These are phyloP conservation scores for Porites lutea DNA, from an alignment of 64 coral and sea anemone genomes.

Conservation along the genomic window DNA sequence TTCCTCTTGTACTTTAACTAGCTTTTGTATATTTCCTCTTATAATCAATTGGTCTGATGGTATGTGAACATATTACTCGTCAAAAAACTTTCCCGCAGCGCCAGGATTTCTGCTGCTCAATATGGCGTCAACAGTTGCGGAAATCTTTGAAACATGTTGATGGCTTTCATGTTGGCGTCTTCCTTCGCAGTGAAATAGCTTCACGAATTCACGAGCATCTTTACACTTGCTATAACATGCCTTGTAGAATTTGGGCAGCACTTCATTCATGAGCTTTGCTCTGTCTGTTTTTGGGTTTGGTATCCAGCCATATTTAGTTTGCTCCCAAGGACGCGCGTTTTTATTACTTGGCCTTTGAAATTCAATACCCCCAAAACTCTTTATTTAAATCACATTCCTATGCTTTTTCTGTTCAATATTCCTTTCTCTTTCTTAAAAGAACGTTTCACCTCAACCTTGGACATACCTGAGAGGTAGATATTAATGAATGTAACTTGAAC, in stretches of 20 bases:
- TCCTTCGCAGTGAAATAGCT: slow-evolving; percentile 66
- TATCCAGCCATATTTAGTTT: slow-evolving; percentile 72
- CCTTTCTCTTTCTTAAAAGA: slow-evolving; percentile 28
- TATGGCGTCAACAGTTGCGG: slow-evolving; percentile 47
- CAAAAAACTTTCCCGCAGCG: slow-evolving; percentile 61
- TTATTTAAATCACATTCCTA: neutral
- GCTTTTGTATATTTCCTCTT: slow-evolving; percentile 72
- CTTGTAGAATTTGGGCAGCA: slow-evolving; percentile 70
- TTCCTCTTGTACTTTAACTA: slow-evolving; percentile 69
- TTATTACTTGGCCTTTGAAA: slow-evolving; percentile 59
- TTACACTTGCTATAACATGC: slow-evolving; percentile 59
- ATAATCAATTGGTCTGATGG: slow-evolving; percentile 54
- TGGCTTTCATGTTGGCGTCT: slow-evolving; percentile 59
- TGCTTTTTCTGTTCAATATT: neutral
- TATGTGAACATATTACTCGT: slow-evolving; percentile 59
- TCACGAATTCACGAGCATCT: slow-evolving; percentile 70
- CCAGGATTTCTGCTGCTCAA: slow-evolving; percentile 53
- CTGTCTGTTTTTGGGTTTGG: slow-evolving; percentile 51
- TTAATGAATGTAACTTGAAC: neutral
- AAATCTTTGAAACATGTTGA: slow-evolving; percentile 45
- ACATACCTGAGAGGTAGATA: slow-evolving; percentile 32
- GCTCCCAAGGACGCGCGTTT: slow-evolving; percentile 69
- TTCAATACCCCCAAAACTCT: slow-evolving; percentile 42
- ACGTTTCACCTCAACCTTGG: slow-evolving; percentile 34
- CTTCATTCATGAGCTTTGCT: slow-evolving; percentile 76